Conservation (phyloP, 1,140 invertebrate genomes). For the Prorops nasuta region DNA sequence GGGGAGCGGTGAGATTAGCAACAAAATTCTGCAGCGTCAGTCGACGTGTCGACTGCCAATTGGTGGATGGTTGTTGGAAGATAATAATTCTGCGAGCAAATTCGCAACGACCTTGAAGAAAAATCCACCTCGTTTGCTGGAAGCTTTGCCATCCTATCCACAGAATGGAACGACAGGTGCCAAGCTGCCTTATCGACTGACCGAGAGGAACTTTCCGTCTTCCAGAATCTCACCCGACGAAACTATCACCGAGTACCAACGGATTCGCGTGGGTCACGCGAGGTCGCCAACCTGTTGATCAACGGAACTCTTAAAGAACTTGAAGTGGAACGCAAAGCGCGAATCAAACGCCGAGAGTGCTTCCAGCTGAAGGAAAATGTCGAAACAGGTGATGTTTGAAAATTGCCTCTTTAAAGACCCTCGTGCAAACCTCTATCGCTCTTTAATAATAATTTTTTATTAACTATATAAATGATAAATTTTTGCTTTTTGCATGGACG, state of each 20-base stretch:
- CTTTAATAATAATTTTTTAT: too few species aligned
- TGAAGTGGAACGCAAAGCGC: neutral
- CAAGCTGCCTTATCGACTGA: constrained; percentile 1
- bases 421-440: too few species aligned
- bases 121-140: constrained; percentile 40
- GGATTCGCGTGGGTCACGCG: neutral
- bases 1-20: constrained; percentile 13
- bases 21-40: neutral
- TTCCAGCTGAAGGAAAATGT: too few species aligned
- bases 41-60: neutral
- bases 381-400: too few species aligned
- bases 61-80: constrained; percentile 15
- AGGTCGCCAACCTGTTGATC: neutral
- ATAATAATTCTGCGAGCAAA: constrained; percentile 2
- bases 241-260: neutral
- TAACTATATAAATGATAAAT: too few species aligned
- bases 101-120: constrained; percentile 13
- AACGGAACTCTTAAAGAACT: neutral
- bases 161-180: constrained; percentile 8
- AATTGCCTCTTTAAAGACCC: too few species aligned
- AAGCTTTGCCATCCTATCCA: constrained; percentile 45
- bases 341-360: too few species aligned
- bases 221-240: neutral
- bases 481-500: too few species aligned
- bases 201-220: neutral